Percentiles rank a stretch among this genome's conserved stretches.
Evolutionary conservation across 1,140 invertebrate species (phyloP).

Genomic region (Bombus haemorrhoidalis): DNA sequence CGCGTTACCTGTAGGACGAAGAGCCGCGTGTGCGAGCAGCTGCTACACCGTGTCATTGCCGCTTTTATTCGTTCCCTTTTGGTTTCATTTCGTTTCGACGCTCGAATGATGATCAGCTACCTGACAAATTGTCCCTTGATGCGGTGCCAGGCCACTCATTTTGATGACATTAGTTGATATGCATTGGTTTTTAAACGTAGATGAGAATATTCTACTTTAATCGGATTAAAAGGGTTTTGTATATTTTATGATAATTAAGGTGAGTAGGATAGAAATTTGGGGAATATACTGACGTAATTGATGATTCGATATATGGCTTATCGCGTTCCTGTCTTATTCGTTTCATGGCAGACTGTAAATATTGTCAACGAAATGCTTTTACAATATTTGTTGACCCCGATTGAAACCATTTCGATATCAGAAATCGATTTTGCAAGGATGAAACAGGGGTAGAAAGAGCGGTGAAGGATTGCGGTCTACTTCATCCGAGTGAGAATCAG

Average conservation of each 20-base stretch:
- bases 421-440: not conserved
- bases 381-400: not conserved
- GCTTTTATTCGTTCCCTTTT: conserved; percentile 42
- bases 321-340: no score
- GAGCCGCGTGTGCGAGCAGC: conserved; percentile 33
- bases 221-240: no score
- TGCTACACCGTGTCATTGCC: conserved; percentile 57
- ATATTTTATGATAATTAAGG: no score
- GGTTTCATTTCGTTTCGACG: conserved; percentile 19
- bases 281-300: no score
- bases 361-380: not conserved
- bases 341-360: no score
- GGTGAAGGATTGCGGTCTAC: not conserved
- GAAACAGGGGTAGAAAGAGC: not conserved
- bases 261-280: no score
- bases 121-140: conserved; percentile 73
- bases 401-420: not conserved
- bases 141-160: conserved; percentile 17
- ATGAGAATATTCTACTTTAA: not conserved
- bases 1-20: conserved; percentile 30
- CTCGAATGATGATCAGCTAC: conserved; percentile 38
- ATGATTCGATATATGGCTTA: not conserved
- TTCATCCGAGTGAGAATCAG: not conserved
- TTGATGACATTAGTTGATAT: not conserved
- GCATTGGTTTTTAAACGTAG: not conserved